Evolutionary conservation across 1,140 invertebrate genomes (phyloP).

Genomic region (Drosophila fuyamai): DNA sequence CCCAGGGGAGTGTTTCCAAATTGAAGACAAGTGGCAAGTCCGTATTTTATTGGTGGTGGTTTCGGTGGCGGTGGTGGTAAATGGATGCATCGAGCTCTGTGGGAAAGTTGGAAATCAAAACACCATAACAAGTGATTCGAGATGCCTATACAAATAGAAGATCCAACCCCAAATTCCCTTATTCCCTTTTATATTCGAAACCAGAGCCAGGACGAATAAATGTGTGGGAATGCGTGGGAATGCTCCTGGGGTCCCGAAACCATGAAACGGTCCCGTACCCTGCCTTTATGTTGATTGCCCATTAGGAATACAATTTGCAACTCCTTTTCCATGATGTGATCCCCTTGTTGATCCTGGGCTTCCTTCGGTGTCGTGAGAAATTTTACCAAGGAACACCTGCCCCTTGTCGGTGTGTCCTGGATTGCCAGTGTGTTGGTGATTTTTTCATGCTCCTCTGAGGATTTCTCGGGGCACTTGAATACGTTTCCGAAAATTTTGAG

Average conservation of each 20-base stretch:
- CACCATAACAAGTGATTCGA: conserved; percentile 73
- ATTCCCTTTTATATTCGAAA: conserved; percentile 21
- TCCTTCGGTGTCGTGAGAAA: conserved; percentile 80
- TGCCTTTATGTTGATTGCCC: conserved; percentile 75
- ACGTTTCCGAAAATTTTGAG: conserved; percentile 80
- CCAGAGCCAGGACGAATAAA: conserved; percentile 62
- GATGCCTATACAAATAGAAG: conserved; percentile 63
- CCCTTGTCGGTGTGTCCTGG: conserved; percentile 57
- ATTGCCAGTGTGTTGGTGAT: conserved; percentile 20
- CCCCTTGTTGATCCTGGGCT: conserved; percentile 60
- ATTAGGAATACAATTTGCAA: conserved; percentile 82
- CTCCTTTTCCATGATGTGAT: conserved; percentile 67
- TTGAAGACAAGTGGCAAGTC: conserved; percentile 71
- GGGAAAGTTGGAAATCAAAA: conserved; percentile 79
- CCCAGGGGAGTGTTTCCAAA: conserved; percentile 53
- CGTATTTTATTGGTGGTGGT: conserved; percentile 61
- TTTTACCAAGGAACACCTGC: conserved; percentile 83
- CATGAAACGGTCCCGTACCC: conserved; percentile 12
- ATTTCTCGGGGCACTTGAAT: conserved; percentile 67
- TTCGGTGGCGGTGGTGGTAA: background rate
- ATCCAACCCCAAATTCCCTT: conserved; percentile 24
- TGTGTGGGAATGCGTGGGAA: conserved; percentile 74
- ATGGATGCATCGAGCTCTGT: conserved; percentile 49
- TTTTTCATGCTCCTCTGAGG: conserved; percentile 32
- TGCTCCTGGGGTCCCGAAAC: conserved; percentile 11